These are phyloP conservation scores for Phrynosoma platyrhinos DNA, from an alignment of 2,113 vertebrate genomes.

Conservation along the genomic window DNA sequence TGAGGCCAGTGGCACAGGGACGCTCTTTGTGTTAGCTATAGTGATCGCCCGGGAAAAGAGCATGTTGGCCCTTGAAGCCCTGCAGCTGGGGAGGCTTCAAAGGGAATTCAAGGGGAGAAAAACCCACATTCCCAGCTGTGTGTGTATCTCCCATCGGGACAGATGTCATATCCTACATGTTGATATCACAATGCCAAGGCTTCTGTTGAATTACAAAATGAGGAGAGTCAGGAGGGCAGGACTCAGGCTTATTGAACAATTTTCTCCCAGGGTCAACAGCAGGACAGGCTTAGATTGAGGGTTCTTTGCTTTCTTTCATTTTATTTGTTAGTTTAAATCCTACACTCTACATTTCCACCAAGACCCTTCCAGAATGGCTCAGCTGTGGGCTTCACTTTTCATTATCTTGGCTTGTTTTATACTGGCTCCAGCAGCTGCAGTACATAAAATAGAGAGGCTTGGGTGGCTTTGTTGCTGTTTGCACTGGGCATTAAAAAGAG, in stretches of 20 bases:
- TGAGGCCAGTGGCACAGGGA: slow-evolving; percentile 46
- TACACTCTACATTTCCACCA: not conserved
- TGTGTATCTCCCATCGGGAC: not conserved
- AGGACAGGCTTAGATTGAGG: too few species aligned
- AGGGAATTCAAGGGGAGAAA: too few species aligned
- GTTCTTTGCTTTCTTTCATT: not conserved
- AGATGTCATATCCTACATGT: not conserved
- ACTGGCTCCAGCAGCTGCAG: not conserved
- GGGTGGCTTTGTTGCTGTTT: not conserved
- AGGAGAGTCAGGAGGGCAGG: not conserved
- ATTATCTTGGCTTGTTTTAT: not conserved
- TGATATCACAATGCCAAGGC: not conserved
- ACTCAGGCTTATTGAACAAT: not conserved
- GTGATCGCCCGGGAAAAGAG: slow-evolving; percentile 59
- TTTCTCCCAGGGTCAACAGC: not conserved
- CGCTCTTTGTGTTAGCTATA: slow-evolving; percentile 51
- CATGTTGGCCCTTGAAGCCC: slow-evolving; percentile 37
- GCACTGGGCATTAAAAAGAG: not conserved
- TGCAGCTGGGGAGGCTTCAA: not conserved
- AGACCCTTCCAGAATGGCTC: not conserved
- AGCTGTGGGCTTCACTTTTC: not conserved
- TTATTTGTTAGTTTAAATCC: not conserved
- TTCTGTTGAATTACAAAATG: too few species aligned
- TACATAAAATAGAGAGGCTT: not conserved
- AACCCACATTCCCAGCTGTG: not conserved